These are phyloP conservation scores for Cheilosia variabilis DNA, from an alignment of 2,888 invertebrate genomes.

Conservation along the genomic window DNA sequence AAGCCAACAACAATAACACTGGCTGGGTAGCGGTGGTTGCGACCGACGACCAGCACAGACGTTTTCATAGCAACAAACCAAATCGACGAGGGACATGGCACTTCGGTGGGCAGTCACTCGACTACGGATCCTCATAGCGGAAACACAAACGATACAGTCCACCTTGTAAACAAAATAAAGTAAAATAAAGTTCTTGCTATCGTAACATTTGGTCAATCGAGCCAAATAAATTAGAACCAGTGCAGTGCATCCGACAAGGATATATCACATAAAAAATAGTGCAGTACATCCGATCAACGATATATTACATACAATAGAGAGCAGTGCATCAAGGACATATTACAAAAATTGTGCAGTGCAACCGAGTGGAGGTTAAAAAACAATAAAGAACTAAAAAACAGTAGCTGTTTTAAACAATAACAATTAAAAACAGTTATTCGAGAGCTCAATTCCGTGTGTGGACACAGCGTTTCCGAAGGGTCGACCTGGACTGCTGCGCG, in stretches of 20 bases:
- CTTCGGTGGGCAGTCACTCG: no score
- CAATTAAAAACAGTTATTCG: neutral
- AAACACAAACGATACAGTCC: no score
- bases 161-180: no score
- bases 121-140: no score
- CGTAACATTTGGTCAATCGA: no score
- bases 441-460: slow-evolving; percentile 13
- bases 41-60: no score
- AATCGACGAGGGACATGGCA: no score
- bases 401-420: neutral
- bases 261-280: neutral
- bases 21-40: no score
- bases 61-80: no score
- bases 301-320: neutral
- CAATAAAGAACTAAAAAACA: neutral
- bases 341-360: neutral
- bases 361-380: neutral
- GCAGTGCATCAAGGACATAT: neutral
- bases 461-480: slow-evolving; percentile 20
- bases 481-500: slow-evolving; percentile 22
- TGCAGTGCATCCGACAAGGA: neutral
- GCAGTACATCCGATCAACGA: neutral
- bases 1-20: no score
- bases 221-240: neutral
- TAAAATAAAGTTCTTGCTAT: no score